Conservation (phyloP, 2,888 invertebrate genomes). For the Cheilosia soror region DNA sequence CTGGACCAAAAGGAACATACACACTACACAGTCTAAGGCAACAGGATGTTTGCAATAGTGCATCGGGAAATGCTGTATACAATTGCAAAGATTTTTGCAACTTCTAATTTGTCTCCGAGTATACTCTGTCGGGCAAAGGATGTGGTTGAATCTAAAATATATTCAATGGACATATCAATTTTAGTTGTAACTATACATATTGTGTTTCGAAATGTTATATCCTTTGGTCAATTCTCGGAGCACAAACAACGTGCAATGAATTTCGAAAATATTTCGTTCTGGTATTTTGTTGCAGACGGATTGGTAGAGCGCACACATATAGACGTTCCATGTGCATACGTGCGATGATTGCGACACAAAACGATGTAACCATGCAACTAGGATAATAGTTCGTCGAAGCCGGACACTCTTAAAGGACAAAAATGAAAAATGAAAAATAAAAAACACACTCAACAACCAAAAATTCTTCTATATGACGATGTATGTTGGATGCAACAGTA, state of each 20-base stretch:
- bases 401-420: constrained; percentile 36
- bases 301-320: not conserved
- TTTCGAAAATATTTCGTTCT: not conserved
- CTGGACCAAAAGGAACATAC: constrained; percentile 9
- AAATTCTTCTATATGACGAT: constrained; percentile 7
- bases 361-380: constrained; percentile 40
- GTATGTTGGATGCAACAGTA: constrained; percentile 44
- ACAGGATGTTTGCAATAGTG: constrained; percentile 55
- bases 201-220: not conserved
- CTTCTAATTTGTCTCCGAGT: constrained; percentile 57
- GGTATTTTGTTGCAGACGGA: not conserved
- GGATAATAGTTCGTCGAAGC: constrained; percentile 52
- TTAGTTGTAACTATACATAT: not conserved
- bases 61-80: constrained; percentile 45
- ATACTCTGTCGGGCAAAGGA: not conserved
- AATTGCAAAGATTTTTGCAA: constrained; percentile 58
- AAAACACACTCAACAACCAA: not conserved
- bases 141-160: not conserved
- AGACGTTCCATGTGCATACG: constrained; percentile 54
- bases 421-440: not conserved
- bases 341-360: constrained; percentile 50
- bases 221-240: not conserved
- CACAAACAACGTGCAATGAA: not conserved
- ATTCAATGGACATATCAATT: not conserved
- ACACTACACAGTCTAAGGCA: constrained; percentile 18